Conservation (phyloP, 2,113 vertebrate species). For the Ceuthmochares aereus region DNA sequence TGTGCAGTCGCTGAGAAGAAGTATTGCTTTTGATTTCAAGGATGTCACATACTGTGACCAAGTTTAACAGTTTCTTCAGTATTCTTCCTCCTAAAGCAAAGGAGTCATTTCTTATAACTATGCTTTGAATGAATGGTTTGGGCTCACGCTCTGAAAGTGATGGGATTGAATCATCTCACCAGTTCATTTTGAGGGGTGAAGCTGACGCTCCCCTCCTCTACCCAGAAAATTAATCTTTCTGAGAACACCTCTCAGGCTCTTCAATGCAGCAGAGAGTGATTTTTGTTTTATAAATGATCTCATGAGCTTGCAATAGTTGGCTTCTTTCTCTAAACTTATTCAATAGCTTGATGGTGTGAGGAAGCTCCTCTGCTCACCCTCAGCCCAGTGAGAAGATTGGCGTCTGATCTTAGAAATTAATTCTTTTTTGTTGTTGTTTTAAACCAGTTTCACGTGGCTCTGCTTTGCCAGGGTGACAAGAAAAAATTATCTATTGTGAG, state of each 20-base stretch:
- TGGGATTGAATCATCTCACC: background rate
- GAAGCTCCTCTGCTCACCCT: background rate
- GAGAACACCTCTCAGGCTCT: background rate
- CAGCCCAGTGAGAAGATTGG: background rate
- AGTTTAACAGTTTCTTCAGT: constrained; percentile 44
- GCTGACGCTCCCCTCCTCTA: background rate
- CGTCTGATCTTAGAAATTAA: background rate
- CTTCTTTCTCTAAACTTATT: background rate
- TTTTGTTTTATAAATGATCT: constrained; percentile 44
- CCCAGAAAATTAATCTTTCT: constrained; percentile 42
- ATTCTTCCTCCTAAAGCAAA: constrained; percentile 27
- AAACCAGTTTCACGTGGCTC: background rate
- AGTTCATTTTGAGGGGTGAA: background rate
- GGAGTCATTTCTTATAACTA: constrained; percentile 48
- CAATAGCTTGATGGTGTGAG: accelerated
- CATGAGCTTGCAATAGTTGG: background rate
- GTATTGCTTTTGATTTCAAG: constrained; percentile 58
- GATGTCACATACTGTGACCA: constrained; percentile 58
- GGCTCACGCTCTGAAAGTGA: background rate
- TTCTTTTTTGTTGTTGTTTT: background rate
- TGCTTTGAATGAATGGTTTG: background rate
- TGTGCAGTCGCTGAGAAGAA: background rate
- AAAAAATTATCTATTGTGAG: background rate
- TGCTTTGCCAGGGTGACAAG: background rate
- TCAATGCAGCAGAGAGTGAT: background rate